Base-by-base conservation (phyloP, 2,113 vertebrate species). In the Cygnus atratus region DNA sequence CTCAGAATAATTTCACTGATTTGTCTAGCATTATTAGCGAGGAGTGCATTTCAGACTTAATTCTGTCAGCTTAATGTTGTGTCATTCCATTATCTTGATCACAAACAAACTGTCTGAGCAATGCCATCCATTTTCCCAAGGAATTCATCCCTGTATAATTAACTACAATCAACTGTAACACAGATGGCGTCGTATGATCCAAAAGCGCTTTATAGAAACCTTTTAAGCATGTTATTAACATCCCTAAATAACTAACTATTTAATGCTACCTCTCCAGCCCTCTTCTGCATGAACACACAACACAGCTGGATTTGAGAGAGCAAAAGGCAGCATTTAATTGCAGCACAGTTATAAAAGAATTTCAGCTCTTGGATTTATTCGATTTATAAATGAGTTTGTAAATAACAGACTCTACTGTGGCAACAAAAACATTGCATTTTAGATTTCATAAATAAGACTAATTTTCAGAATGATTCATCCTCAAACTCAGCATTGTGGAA, bases 241-340 rank as follows among this genome's bases (percentile, higher is more conserved):
- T 63, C 93, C 84, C 74, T 39, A 96, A 96, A 93, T 94, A 92
- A 95, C 59, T 85, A 79, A 79, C 70, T 75, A 35, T 77, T 96
- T 95, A 91, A 91, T 11, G 33, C 73, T 37, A 46, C 76, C 80
- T 80, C 91, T 82, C 85, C 85, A 85, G 9, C 79, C 94, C 88
- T 81, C 59, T 71, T 57, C 82, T 15, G 65, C 58, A 70, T 13
- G 54, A 87, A 95, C 75, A 91, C 15, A 92, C 92, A 97, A 97
- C 93, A 96, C 97, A 97, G 97, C 96, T 97, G 96, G 88, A 82
- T 86, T 14, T 5, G 59, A 63, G 95, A 63, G 35, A 25, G 68
- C 71, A 26, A 82, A 86, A 95, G 88, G 85, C 84, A 86, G 67
- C 1, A 13, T 91, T 87, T 78, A 88, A 93, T 83, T 62, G 73